Base-by-base conservation (phyloP, 2,888 invertebrate species). In the Euclidia mi region DNA sequence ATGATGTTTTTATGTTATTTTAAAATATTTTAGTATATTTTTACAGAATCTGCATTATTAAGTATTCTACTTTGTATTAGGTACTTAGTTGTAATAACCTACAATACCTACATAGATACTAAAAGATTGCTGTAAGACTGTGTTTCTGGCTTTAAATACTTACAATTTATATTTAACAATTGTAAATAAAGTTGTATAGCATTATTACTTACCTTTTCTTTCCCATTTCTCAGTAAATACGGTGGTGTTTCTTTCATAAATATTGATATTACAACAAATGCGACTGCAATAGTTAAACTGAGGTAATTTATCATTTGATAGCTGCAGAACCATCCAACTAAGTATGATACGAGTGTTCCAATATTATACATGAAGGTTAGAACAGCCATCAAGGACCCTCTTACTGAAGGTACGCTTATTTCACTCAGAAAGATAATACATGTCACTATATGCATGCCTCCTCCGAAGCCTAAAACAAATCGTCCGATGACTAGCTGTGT, bases 401-500 rank as follows among this genome's bases (percentile, higher is more conserved):
- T 64, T 3, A 79, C 46, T 1, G 65, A 60, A 0, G 48, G 43
- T 2, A 81, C 72, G 3, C 67, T 70, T 40, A 95, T 95, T 77
- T 96, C 96, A 0, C 90, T 85, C 1, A 94, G 81, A 76, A 91
- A 95, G 6, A 95, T 83, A 0, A 96, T 92, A 0, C 86, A 86
- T n/a, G 95, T 79, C 17, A 94, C 89, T 7, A 95, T 15, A 25
- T 75, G 59, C 2, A 70, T 0, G 0, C 81, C 81, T 10, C 50
- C 82, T 0, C 93, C 95, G 0, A 95, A 60, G 0, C 96, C 96
- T 3, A 89, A 84, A 7, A 95, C 56, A 10, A 95, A 83, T 12
- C 95, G 81, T 0, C 91, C 95, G 0, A 88, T 65, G 20, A 93
- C 76, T 0, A 96, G 43, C 50, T 74, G 78, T 1, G 46, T 44